These are phyloP conservation scores for Lithosia quadra DNA, from an alignment of 2,888 invertebrate genomes.

Conservation along the genomic window DNA sequence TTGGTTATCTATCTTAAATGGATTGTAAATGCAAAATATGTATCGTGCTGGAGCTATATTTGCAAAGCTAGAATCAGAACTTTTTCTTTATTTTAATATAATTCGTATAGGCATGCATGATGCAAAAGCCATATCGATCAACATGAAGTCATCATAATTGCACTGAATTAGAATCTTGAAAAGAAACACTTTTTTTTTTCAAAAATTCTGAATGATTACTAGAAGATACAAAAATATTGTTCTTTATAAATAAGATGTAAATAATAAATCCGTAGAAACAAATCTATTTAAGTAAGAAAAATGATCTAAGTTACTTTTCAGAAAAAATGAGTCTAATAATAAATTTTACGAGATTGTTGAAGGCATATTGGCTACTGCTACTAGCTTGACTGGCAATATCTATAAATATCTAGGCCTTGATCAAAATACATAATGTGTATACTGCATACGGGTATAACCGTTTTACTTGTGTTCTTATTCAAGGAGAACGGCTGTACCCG, in stretches of 20 bases:
- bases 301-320: not conserved
- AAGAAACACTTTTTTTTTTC: too few relatives aligned
- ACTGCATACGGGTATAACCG: not conserved
- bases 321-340: not conserved
- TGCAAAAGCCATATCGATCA: too few relatives aligned
- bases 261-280: too few relatives aligned
- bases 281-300: too few relatives aligned
- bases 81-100: too few relatives aligned
- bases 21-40: not conserved
- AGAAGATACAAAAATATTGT: too few relatives aligned
- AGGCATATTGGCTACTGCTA: not conserved
- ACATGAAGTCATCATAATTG: too few relatives aligned
- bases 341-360: not conserved
- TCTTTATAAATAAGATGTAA: too few relatives aligned
- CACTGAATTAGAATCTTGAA: too few relatives aligned
- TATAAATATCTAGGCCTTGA: not conserved
- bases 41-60: not conserved
- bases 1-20: slow-evolving; percentile 22
- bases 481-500: not conserved
- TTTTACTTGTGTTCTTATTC: not conserved
- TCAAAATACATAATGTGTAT: not conserved
- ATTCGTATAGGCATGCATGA: too few relatives aligned
- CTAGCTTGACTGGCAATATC: not conserved
- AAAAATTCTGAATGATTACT: too few relatives aligned
- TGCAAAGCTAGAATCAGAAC: not conserved